Evolutionary conservation across 2,888 invertebrate genomes (phyloP).

Genomic region (Drosophila kanekoi): DNA sequence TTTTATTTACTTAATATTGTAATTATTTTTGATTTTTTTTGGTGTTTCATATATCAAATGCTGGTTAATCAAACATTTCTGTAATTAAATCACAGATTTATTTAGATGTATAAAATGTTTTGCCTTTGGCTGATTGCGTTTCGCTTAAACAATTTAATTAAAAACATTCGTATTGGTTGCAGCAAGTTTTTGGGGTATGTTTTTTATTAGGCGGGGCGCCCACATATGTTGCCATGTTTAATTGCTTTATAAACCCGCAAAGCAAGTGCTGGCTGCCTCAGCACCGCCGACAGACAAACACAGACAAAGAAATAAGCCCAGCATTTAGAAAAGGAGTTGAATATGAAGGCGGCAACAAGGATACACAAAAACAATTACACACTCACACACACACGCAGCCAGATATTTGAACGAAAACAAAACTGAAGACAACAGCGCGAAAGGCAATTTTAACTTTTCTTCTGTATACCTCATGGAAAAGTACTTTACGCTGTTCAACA

Average conservation of each 20-base stretch:
- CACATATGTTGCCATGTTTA: slow-evolving; percentile 79
- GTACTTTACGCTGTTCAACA: slow-evolving; percentile 60
- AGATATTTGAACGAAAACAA: slow-evolving; percentile 27
- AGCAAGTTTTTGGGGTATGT: slow-evolving; percentile 7
- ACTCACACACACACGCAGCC: slow-evolving; percentile 11
- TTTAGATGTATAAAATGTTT: not conserved
- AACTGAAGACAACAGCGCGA: slow-evolving; percentile 39
- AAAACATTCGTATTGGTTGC: slow-evolving; percentile 29
- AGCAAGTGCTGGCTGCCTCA: slow-evolving; percentile 54
- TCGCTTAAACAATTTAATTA: slow-evolving; percentile 63
- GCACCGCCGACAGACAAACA: slow-evolving; percentile 20
- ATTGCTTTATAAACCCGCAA: slow-evolving; percentile 80
- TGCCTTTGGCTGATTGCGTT: not conserved
- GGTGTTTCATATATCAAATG: too few relatives aligned
- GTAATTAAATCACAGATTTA: not conserved
- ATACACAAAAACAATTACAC: slow-evolving; percentile 37
- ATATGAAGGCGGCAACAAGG: slow-evolving; percentile 30
- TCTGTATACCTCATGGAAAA: slow-evolving; percentile 74
- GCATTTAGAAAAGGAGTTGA: slow-evolving; percentile 39
- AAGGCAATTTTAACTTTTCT: slow-evolving; percentile 77
- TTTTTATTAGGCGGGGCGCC: slow-evolving; percentile 48
- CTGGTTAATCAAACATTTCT: not conserved
- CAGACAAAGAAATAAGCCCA: slow-evolving; percentile 36
- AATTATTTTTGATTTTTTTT: not conserved
- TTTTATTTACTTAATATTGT: not conserved